phyloP scores from a whole-genome alignment of 2,797 vertebrate species.

The Parauchenoglanis ngamensis region DNA sequence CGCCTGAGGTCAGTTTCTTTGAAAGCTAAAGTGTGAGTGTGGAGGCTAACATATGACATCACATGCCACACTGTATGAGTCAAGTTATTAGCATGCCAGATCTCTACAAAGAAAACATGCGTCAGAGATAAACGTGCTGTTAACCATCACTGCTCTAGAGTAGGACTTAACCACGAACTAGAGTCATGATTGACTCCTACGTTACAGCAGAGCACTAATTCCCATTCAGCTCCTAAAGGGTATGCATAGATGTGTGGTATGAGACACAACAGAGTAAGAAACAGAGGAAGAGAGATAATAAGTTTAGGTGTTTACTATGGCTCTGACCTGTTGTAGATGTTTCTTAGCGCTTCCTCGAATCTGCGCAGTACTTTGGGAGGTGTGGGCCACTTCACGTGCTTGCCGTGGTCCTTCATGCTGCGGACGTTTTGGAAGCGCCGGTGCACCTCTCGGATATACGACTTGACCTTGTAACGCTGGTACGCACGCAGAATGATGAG shows the following conservation, averaged over 20 bases:
- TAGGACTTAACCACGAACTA: constrained; percentile 19
- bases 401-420: constrained; percentile 84
- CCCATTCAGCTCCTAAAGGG: constrained; percentile 3
- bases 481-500: constrained; percentile 84
- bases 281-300: not conserved
- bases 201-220: constrained; percentile 19
- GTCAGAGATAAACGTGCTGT: constrained; percentile 13
- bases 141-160: not conserved
- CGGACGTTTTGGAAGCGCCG: constrained; percentile 82
- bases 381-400: constrained; percentile 86
- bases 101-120: constrained; percentile 12
- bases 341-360: constrained; percentile 85
- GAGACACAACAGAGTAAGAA: no score
- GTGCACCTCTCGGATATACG: constrained; percentile 86
- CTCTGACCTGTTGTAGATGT: constrained; percentile 85
- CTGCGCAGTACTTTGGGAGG: constrained; percentile 88
- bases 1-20: constrained; percentile 14
- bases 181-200: constrained; percentile 20
- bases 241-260: no score
- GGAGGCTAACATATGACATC: constrained; percentile 24
- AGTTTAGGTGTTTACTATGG: not conserved
- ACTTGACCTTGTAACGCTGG: constrained; percentile 89
- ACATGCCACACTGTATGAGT: constrained; percentile 32
- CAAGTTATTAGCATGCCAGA: constrained; percentile 15
- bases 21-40: constrained; percentile 2